Evolutionary conservation across 1,140 invertebrate species (phyloP).

Genomic region (Potamilus streckersoni): DNA sequence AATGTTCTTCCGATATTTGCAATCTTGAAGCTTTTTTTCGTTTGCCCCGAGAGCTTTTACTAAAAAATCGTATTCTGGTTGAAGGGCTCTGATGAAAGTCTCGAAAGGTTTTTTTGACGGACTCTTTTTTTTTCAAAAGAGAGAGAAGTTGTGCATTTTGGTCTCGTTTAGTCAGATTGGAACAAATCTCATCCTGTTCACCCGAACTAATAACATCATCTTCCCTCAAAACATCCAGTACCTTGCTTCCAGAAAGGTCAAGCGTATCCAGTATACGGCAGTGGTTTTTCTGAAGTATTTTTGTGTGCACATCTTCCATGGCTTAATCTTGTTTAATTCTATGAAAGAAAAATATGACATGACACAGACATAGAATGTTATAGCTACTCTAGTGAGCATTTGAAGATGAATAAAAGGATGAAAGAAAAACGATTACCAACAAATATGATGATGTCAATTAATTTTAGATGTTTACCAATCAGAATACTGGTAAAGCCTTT

Average conservation of each 20-base stretch:
- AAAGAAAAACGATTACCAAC: no score
- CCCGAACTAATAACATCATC: slow-evolving; percentile 18
- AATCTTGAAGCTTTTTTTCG: not conserved
- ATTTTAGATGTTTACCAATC: no score
- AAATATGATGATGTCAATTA: no score
- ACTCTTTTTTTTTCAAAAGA: slow-evolving; percentile 8
- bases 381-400: no score
- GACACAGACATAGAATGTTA: no score
- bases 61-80: slow-evolving; percentile 11
- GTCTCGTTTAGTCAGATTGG: slow-evolving; percentile 5
- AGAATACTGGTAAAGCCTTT: no score
- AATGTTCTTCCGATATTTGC: not conserved
- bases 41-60: not conserved
- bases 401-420: no score
- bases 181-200: slow-evolving; percentile 12
- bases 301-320: not conserved
- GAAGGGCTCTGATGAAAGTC: slow-evolving; percentile 5
- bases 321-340: no score
- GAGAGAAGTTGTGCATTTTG: slow-evolving; percentile 12
- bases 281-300: slow-evolving; percentile 4
- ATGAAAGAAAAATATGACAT: no score
- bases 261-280: not conserved
- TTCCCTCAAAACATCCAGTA: slow-evolving; percentile 10
- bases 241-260: not conserved
- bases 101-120: not conserved